phyloP scores from a whole-genome alignment of 2,113 vertebrate genomes.

The Sakesphorus luctuosus region DNA sequence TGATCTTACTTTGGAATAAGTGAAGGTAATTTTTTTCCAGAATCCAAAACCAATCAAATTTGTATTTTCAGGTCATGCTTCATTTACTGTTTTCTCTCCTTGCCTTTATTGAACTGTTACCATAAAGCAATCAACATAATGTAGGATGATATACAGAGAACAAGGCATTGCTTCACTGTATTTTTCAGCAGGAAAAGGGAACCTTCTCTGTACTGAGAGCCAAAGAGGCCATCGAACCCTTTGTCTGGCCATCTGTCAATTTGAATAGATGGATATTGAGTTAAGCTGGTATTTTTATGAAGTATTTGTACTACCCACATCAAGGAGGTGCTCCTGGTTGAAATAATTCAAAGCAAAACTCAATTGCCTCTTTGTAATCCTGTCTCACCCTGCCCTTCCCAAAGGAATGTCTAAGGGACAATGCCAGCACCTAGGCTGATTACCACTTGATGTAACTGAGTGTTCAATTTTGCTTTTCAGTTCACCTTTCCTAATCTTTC shows the following conservation, averaged over 20 bases:
- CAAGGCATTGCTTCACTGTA: neutral
- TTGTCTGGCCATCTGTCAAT: neutral
- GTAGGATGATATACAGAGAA: neutral
- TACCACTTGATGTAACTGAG: neutral
- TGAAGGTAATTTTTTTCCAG: neutral
- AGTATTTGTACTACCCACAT: neutral
- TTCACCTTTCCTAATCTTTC: conserved; percentile 10
- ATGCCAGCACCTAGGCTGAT: neutral
- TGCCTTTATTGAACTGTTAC: neutral
- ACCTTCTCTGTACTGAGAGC: neutral
- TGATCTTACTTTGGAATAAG: neutral
- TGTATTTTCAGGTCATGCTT: neutral
- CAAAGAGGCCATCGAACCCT: neutral
- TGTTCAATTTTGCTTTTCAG: neutral
- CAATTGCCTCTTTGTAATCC: neutral
- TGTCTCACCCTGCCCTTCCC: neutral
- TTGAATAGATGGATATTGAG: neutral
- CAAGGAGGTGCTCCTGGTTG: neutral
- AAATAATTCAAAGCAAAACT: neutral
- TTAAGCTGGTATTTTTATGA: neutral
- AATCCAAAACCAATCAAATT: neutral
- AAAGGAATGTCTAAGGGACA: neutral
- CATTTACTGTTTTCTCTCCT: neutral
- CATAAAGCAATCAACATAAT: neutral
- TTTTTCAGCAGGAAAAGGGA: neutral